A percentile compares a stretch with the other conserved stretches of the same genome.
phyloP scores from a whole-genome alignment of 2,113 vertebrate species.

The Ophiodon elongatus region DNA sequence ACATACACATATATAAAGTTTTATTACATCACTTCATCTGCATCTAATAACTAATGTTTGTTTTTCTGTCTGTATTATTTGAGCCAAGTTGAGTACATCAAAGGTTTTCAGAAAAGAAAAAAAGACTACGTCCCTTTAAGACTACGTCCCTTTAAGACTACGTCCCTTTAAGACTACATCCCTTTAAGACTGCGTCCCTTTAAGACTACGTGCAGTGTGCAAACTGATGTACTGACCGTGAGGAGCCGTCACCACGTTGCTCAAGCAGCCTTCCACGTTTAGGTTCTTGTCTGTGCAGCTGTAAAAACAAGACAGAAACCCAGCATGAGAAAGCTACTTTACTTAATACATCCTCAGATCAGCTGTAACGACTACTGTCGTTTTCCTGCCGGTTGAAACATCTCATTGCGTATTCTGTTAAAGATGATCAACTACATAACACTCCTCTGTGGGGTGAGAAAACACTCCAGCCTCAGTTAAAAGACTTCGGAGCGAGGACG shows the following conservation, averaged over 20 bases:
- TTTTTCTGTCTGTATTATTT: background rate
- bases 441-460: background rate
- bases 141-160: background rate
- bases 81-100: background rate
- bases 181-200: no score
- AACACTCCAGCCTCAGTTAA: background rate
- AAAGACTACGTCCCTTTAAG: no score
- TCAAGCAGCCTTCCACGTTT: conserved; percentile 79
- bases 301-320: conserved; percentile 9
- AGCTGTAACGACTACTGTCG: background rate
- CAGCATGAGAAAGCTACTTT: background rate
- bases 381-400: conserved; percentile 5
- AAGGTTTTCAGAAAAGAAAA: background rate
- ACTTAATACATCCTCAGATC: background rate
- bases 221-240: conserved; percentile 76
- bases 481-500: background rate
- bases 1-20: background rate
- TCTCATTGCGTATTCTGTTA: background rate
- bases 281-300: conserved; percentile 83
- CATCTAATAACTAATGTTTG: background rate
- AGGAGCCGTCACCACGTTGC: conserved; percentile 83
- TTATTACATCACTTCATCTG: background rate
- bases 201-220: background rate
- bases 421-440: background rate
- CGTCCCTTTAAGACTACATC: background rate